Base-by-base conservation (phyloP, 2,888 invertebrate species). In the Hylaea fasciaria region DNA sequence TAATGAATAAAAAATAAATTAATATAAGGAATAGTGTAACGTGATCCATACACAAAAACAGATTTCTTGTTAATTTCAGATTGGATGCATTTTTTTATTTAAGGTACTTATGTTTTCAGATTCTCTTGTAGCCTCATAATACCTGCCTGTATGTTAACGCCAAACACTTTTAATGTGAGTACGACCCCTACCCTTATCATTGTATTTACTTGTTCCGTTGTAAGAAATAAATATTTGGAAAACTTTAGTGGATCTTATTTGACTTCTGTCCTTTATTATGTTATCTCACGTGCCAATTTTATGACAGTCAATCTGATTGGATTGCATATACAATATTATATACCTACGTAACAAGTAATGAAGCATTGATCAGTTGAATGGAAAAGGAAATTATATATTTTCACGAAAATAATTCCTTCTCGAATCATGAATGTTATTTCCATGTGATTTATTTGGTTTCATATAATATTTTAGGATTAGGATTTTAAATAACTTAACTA, bases 141-240 rank as follows among this genome's bases (percentile, higher is more conserved):
- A n/a, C 35, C 43, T 54, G 40, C 14, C 17, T 48, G 41, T 55
- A 51, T 76, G 73, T 79, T 76, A 75, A 76, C 73, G 72, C 63
- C 50, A 74, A 72, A 69, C 57, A 62, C 65, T 59, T 67, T 77
- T 78, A 22, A 37, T 56, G 51, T 52, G 43, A 73, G 68, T 76
- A 65, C 41, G 32, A 66, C 59, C 58, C 32, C 10, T 32, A 40
- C 37, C 37, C n/a, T 59, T 65, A 68, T 71, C 64, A 74, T 68
- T 82, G 78, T 83, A 82, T 75, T 73, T 63, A 78, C 77, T 69
- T 82, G 84, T 85, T 86, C 72, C 73, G 82, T 86, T 87, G 85
- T 86, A 80, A 75, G n/a, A 85, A 82, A 80, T 80, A 82, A 85
- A 77, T 63, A 80, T 81, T 76, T 69, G 72, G 77, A 80, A 79